These are phyloP conservation scores for Drosophila helvetica DNA, from an alignment of 2,888 invertebrate species.

Conservation along the genomic window DNA sequence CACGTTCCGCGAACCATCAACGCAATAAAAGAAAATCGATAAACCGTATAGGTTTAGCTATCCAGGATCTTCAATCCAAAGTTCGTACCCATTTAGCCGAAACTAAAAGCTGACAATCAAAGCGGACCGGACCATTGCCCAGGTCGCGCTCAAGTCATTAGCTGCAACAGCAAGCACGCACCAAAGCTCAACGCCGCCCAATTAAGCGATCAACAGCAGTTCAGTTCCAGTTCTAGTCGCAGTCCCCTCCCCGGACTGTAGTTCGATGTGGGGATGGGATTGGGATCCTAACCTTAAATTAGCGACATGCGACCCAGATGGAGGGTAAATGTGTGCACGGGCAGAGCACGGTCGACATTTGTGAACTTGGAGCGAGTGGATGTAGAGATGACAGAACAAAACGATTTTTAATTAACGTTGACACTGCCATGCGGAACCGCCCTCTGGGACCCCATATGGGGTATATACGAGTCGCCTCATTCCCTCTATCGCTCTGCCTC, in stretches of 20 bases:
- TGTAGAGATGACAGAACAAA: constrained; percentile 58
- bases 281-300: constrained; percentile 55
- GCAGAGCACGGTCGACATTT: constrained; percentile 53
- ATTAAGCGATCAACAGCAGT: constrained; percentile 33
- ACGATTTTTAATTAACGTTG: constrained; percentile 75
- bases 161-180: constrained; percentile 58
- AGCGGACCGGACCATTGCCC: constrained; percentile 2
- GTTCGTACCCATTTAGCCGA: constrained; percentile 54
- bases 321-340: neutral
- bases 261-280: neutral
- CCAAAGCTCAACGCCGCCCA: constrained; percentile 29
- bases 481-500: neutral
- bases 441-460: neutral
- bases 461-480: too few relatives aligned
- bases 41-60: too few relatives aligned
- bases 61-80: constrained; percentile 27
- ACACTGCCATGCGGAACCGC: constrained; percentile 60
- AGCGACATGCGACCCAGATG: constrained; percentile 59
- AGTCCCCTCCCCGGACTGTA: neutral
- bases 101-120: constrained; percentile 40
- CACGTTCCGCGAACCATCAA: too few relatives aligned
- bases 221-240: neutral
- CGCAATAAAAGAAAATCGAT: too few relatives aligned
- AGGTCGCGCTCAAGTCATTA: constrained; percentile 44
- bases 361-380: constrained; percentile 63